A percentile compares a stretch with the other conserved stretches of the same genome.
Evolutionary conservation across 2,113 vertebrate genomes (phyloP).

Genomic region (Corapipo altera): DNA sequence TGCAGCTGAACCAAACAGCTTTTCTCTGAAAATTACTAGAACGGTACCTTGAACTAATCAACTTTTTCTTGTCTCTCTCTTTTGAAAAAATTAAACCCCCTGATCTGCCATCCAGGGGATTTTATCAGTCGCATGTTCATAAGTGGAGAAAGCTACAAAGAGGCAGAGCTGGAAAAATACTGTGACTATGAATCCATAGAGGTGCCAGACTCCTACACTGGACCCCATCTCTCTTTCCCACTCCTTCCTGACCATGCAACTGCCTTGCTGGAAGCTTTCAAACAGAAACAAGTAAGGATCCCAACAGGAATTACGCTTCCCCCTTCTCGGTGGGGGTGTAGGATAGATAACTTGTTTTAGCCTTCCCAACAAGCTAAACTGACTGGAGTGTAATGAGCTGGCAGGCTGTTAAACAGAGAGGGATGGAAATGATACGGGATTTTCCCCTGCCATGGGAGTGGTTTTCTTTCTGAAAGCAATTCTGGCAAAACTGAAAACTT

Average conservation of each 20-base stretch:
- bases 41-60: background rate
- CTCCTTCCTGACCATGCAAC: conserved; percentile 82
- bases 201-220: conserved; percentile 79
- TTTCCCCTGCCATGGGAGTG: background rate
- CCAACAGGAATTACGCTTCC: background rate
- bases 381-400: background rate
- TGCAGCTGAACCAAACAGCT: background rate
- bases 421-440: background rate
- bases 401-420: background rate
- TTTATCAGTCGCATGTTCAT: conserved; percentile 85
- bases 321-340: background rate
- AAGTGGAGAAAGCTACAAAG: conserved; percentile 73
- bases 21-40: background rate
- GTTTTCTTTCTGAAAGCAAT: background rate
- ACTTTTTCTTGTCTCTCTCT: background rate
- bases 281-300: conserved; percentile 86
- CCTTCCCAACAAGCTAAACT: background rate
- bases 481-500: background rate
- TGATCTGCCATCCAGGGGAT: conserved; percentile 73
- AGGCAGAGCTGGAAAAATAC: conserved; percentile 76
- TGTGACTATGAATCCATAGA: conserved; percentile 81
- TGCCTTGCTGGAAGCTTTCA: conserved; percentile 89
- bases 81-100: background rate
- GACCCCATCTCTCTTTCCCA: conserved; percentile 86
- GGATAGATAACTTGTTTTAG: background rate